Base-by-base conservation (phyloP, 2,888 invertebrate species). In the Heliconius charithonia region DNA sequence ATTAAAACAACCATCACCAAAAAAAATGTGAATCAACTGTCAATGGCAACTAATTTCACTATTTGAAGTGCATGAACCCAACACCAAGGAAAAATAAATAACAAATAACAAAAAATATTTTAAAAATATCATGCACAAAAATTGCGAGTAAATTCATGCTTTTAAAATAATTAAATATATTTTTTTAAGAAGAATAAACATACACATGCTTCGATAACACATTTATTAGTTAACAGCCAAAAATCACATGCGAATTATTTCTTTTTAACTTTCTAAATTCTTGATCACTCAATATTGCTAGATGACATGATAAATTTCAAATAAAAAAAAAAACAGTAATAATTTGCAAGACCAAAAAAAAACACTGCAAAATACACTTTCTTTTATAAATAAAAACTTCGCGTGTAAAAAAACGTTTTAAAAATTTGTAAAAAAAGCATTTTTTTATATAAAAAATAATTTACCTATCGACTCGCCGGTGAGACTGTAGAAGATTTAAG, bases 271-370 rank as follows among this genome's bases (percentile, higher is more conserved):
- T 72, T 59, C 4, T 13, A 59, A 81, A 86, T 87, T 89, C 89
- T 89, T 93, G 94, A 93, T 94, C 94, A 93, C 93, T 92, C 88
- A 89, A 88, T 88, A 89, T 91, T 89, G 92, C 85, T 88, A 89
- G 86, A 87, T 85, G 86, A 87, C 86, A 86, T 82, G 27, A 83
- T 75, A 79, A 75, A 9, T 19, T 69, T 45, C 4, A 51, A 74
- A 76, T 76, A 76, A 71, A 69, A 70, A 75, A n/a, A 63, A 71
- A 76, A 74, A 70, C 62, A 79, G 37, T n/a, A 25, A 45, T 45
- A 45, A 71, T 16, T 27, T 71, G 16, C 29, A 13, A 59, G 56
- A 32, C n/a, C 32, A 59, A 80, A 83, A 80, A 83, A 80, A 82
- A 83, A 83, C 84, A 86, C 84, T 85, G 85, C 86, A 84, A 84